phyloP scores from a whole-genome alignment of 2,113 vertebrate genomes.

The Laticauda laticaudata region DNA sequence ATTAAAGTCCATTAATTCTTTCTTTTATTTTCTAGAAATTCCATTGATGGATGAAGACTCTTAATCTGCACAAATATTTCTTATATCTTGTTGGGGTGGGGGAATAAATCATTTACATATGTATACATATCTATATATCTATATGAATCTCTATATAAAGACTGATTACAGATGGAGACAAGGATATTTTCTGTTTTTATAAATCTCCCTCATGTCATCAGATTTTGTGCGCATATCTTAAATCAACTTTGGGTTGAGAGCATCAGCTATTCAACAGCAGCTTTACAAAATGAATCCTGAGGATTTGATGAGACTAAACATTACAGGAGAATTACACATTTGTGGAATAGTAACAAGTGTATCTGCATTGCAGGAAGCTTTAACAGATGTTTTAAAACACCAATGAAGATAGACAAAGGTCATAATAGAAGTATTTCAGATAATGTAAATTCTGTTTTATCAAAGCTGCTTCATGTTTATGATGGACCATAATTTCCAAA shows the following conservation, averaged over 20 bases:
- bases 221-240: conserved; percentile 28
- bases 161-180: conserved; percentile 46
- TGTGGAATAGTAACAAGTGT: conserved; percentile 43
- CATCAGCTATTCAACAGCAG: conserved; percentile 40
- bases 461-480: conserved; percentile 59
- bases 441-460: conserved; percentile 64
- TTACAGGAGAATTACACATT: conserved; percentile 42
- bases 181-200: conserved; percentile 39
- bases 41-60: conserved; percentile 82
- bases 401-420: conserved; percentile 45
- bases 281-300: conserved; percentile 60
- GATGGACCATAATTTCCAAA: conserved; percentile 48
- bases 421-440: conserved; percentile 67
- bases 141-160: conserved; percentile 50
- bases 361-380: conserved; percentile 49
- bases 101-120: conserved; percentile 42
- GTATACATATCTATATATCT: conserved; percentile 29
- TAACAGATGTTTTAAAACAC: conserved; percentile 44
- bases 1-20: conserved; percentile 26
- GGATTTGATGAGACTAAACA: conserved; percentile 55
- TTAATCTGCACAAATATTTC: conserved; percentile 42
- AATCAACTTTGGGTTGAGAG: conserved; percentile 29
- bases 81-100: conserved; percentile 19
- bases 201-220: conserved; percentile 38
- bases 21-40: conserved; percentile 74